Conservation (phyloP, 35 echinoderm and acorn worm species). For the Patiria miniata region DNA sequence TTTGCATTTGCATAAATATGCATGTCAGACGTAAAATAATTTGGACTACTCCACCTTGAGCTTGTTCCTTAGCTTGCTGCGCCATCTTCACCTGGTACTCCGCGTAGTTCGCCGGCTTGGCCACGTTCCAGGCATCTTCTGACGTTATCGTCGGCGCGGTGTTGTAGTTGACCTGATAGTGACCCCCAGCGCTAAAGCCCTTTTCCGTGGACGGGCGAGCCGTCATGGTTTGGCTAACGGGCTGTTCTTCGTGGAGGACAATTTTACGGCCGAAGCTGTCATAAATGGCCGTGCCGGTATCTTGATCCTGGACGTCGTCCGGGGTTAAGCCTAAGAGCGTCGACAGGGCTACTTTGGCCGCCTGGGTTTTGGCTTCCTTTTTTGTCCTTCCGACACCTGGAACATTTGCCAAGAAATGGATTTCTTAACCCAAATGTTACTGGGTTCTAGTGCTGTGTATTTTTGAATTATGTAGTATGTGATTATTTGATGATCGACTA, state of each 20-base stretch:
- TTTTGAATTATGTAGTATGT: too few species aligned
- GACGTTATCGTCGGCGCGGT: slow-evolving; percentile 14
- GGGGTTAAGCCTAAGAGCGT: slow-evolving; percentile 52
- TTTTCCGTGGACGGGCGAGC: not conserved
- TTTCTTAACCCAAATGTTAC: too few species aligned
- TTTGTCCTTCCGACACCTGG: slow-evolving; percentile 66
- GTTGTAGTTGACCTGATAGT: slow-evolving; percentile 63
- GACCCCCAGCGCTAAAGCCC: slow-evolving; percentile 32
- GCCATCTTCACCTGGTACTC: slow-evolving; percentile 50
- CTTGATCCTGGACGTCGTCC: slow-evolving; percentile 50
- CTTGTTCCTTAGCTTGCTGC: not conserved
- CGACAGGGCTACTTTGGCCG: slow-evolving; percentile 53
- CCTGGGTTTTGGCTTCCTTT: slow-evolving; percentile 63
- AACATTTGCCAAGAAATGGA: too few species aligned
- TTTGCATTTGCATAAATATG: too few species aligned
- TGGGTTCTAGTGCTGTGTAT: too few species aligned
- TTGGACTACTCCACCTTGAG: not conserved
- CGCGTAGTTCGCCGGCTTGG: slow-evolving; percentile 39
- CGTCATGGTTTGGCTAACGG: not conserved
- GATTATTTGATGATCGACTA: too few species aligned
- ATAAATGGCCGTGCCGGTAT: slow-evolving; percentile 24
- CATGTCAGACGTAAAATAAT: too few species aligned
- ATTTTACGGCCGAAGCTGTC: slow-evolving; percentile 33
- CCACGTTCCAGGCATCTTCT: slow-evolving; percentile 32
- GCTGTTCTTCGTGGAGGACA: not conserved